Conservation (phyloP, 2,113 vertebrate species). For the Symphodus melops region DNA sequence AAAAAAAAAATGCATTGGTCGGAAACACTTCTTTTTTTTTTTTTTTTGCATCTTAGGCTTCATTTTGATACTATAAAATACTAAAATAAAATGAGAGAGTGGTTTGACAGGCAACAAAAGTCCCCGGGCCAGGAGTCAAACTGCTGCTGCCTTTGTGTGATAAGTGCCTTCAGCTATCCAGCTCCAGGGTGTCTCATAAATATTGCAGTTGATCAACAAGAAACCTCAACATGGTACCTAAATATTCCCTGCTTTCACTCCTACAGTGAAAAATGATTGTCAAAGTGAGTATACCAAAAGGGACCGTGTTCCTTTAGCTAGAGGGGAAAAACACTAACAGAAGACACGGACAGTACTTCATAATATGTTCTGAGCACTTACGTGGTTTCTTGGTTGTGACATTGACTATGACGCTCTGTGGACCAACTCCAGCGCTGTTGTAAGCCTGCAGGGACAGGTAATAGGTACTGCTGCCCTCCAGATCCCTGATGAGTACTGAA, state of each 20-base stretch:
- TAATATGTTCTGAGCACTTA: conserved; percentile 75
- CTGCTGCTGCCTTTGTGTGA: background rate
- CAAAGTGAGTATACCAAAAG: conserved; percentile 8
- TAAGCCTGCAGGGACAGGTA: conserved; percentile 90
- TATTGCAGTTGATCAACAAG: background rate
- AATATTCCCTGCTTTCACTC: background rate
- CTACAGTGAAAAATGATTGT: background rate
- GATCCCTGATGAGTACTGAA: conserved; percentile 84
- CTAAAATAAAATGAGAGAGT: background rate
- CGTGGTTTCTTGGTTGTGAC: conserved; percentile 96
- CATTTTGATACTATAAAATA: background rate
- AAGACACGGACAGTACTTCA: conserved; percentile 10
- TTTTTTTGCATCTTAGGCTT: background rate
- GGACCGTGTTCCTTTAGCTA: background rate
- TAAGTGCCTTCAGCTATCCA: background rate
- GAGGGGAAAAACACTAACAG: background rate
- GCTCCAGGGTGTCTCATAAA: background rate
- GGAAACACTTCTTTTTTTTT: background rate
- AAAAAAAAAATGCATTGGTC: background rate
- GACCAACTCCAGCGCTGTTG: conserved; percentile 93
- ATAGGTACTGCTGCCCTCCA: conserved; percentile 89
- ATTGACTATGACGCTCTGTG: conserved; percentile 88
- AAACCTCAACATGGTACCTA: background rate
- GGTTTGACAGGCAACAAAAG: background rate
- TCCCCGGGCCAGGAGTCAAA: background rate